A percentile compares a stretch with the other conserved stretches of the same genome.
Evolutionary conservation across 1,140 invertebrate species (phyloP).

Genomic region (Drosophila burlai): DNA sequence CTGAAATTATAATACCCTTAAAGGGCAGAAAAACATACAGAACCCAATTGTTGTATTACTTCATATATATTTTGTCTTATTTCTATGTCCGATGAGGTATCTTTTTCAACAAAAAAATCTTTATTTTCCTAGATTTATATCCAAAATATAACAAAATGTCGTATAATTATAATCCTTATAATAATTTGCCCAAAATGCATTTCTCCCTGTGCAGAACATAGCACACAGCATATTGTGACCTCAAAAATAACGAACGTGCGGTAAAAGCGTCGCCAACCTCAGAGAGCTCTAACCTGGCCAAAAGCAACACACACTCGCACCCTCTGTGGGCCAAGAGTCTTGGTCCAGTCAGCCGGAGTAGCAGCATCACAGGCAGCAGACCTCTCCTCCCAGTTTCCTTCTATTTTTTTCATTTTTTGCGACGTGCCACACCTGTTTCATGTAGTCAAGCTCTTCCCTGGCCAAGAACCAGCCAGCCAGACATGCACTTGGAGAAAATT

Average conservation of each 20-base stretch:
- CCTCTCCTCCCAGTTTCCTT: conserved; percentile 59
- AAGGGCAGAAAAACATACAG: no score
- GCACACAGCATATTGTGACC: conserved; percentile 76
- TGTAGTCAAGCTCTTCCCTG: conserved; percentile 68
- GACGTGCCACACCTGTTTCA: conserved; percentile 84
- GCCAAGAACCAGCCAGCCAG: conserved; percentile 51
- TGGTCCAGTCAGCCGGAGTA: conserved; percentile 65
- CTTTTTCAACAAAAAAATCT: no score
- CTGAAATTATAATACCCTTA: no score
- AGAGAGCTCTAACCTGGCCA: conserved; percentile 48
- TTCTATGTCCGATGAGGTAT: no score
- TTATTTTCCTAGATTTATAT: no score
- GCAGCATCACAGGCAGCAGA: conserved; percentile 53
- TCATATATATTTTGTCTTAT: no score
- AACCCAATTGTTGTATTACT: no score
- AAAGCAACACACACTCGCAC: conserved; percentile 50
- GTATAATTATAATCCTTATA: no score
- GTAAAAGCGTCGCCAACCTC: conserved; percentile 83
- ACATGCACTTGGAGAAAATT: conserved; percentile 23
- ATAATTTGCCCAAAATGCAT: no score
- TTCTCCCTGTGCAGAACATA: conserved; percentile 13
- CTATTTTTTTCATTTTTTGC: conserved; percentile 36
- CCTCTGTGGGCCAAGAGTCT: conserved; percentile 58
- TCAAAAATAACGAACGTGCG: conserved; percentile 84
- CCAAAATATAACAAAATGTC: no score